phyloP scores from a whole-genome alignment of 2,797 vertebrate genomes.

The Bradypodion ventrale region DNA sequence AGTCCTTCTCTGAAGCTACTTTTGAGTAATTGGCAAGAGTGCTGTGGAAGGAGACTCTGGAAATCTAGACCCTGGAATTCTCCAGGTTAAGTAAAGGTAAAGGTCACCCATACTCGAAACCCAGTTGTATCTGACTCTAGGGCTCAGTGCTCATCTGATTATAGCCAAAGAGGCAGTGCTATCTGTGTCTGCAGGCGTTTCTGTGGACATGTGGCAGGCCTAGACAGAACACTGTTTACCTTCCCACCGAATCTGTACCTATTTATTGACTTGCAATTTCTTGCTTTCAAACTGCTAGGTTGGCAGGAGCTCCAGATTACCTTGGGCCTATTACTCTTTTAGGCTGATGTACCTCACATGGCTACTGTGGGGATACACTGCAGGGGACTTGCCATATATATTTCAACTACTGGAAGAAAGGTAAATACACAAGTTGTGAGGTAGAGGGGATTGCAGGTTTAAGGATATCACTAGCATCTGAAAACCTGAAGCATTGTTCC shows the following conservation, averaged over 20 bases:
- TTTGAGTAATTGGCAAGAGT: not conserved
- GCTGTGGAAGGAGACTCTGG: not conserved
- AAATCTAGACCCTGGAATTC: not conserved
- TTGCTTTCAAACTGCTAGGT: too few relatives aligned
- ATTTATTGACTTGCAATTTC: too few relatives aligned
- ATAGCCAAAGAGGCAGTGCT: too few relatives aligned
- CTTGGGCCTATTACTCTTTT: not conserved
- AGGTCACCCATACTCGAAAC: too few relatives aligned
- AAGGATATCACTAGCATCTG: not conserved
- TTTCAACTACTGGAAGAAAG: not conserved
- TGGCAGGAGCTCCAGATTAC: too few relatives aligned
- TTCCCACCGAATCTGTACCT: too few relatives aligned
- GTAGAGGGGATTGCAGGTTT: not conserved
- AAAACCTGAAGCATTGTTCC: not conserved
- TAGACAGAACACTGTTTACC: too few relatives aligned
- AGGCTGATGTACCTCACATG: not conserved
- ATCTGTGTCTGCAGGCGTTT: too few relatives aligned
- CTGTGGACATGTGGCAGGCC: too few relatives aligned
- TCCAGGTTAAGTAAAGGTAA: too few relatives aligned
- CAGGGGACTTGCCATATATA: not conserved
- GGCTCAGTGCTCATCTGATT: too few relatives aligned
- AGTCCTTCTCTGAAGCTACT: not conserved
- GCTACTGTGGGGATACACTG: not conserved
- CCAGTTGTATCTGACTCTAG: too few relatives aligned
- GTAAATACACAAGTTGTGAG: not conserved